Percentiles rank a stretch among this genome's conserved stretches.
phyloP scores from a whole-genome alignment of 1,140 invertebrate genomes.

The Lerema accius region DNA sequence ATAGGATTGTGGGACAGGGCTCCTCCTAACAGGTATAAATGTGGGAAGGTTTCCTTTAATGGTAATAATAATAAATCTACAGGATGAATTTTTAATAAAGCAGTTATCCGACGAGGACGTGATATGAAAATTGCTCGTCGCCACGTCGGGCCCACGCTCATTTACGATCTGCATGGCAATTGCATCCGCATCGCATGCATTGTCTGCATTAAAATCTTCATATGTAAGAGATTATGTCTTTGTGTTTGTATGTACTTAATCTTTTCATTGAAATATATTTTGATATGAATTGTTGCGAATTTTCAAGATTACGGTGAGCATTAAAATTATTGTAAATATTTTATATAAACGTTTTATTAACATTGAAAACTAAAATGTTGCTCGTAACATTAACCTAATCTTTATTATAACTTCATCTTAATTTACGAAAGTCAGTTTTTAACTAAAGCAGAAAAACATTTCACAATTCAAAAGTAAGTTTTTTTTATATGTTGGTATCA shows the following conservation, averaged over 20 bases:
- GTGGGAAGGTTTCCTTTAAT: slow-evolving; percentile 7
- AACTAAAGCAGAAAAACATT: no score
- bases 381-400: no score
- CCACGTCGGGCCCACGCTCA: slow-evolving; percentile 56
- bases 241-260: not conserved
- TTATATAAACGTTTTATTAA: no score
- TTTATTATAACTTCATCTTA: no score
- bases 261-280: not conserved
- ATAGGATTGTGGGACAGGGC: slow-evolving; percentile 4
- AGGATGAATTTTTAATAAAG: slow-evolving; percentile 25
- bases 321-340: no score
- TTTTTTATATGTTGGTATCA: no score
- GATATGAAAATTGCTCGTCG: slow-evolving; percentile 29
- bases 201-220: slow-evolving; percentile 37
- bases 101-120: slow-evolving; percentile 19
- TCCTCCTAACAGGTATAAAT: slow-evolving; percentile 23
- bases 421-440: no score
- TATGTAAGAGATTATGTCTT: slow-evolving; percentile 14
- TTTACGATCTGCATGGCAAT: slow-evolving; percentile 59
- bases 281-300: no score
- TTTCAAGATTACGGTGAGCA: no score
- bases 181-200: slow-evolving; percentile 62
- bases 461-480: no score
- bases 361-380: no score
- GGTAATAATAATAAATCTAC: slow-evolving; percentile 25